These are phyloP conservation scores for Epicauta chinensis DNA, from an alignment of 1,140 invertebrate genomes.

Conservation along the genomic window DNA sequence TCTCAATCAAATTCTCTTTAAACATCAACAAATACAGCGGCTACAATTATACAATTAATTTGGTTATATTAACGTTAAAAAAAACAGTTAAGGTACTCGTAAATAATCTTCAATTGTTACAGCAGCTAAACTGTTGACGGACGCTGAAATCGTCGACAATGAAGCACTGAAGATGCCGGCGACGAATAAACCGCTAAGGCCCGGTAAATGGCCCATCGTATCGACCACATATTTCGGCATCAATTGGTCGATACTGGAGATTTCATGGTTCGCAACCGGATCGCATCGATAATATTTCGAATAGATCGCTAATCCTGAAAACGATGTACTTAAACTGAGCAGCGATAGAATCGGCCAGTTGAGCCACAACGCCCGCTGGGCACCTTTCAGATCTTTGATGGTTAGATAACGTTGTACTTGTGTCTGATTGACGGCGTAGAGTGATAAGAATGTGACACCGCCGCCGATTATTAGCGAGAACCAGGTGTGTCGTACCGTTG, in stretches of 20 bases:
- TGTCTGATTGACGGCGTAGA: conserved; percentile 78
- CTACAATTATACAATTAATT: conserved; percentile 35
- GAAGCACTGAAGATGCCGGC: conserved; percentile 79
- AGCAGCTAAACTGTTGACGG: conserved; percentile 77
- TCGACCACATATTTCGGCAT: conserved; percentile 77
- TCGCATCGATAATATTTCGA: conserved; percentile 70
- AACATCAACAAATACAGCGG: conserved; percentile 38
- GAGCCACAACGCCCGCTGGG: conserved; percentile 59
- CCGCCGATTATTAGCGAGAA: conserved; percentile 69
- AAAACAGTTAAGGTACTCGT: too few species aligned
- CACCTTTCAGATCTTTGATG: conserved; percentile 59
- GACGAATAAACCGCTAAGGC: conserved; percentile 74
- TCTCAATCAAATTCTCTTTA: conserved; percentile 26
- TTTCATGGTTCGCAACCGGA: conserved; percentile 53
- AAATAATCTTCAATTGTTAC: conserved; percentile 83
- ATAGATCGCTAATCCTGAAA: conserved; percentile 74
- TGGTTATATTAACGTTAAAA: too few species aligned
- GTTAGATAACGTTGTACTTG: conserved; percentile 84
- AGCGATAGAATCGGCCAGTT: conserved; percentile 63
- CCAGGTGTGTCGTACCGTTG: conserved; percentile 66
- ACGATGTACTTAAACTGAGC: conserved; percentile 63
- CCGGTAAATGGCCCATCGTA: conserved; percentile 58
- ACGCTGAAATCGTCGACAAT: conserved; percentile 78
- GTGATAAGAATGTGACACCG: conserved; percentile 61
- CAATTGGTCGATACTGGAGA: conserved; percentile 48